A percentile compares a stretch with the other conserved stretches of the same genome.
These are phyloP conservation scores for Thecophora atra DNA, from an alignment of 2,888 invertebrate species.

Conservation along the genomic window DNA sequence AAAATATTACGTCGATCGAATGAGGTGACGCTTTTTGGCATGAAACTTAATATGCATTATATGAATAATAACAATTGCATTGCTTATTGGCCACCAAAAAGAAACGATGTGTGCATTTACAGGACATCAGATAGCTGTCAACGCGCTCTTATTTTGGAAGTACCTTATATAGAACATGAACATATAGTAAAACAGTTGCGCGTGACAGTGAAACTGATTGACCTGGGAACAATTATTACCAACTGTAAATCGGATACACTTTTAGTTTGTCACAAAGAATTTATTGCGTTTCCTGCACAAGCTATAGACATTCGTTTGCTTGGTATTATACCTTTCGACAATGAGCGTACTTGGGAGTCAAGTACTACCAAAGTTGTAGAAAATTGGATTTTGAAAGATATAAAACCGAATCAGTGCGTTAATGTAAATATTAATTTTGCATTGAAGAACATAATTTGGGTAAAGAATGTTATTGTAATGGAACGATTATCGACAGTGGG, in stretches of 20 bases:
- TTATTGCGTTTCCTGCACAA: constrained; percentile 67
- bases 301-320: constrained; percentile 69
- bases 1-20: constrained; percentile 47
- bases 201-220: constrained; percentile 69
- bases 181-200: constrained; percentile 41
- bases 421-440: constrained; percentile 55
- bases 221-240: constrained; percentile 69
- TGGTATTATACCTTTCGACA: constrained; percentile 69
- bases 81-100: constrained; percentile 60
- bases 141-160: constrained; percentile 69
- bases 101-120: constrained; percentile 72
- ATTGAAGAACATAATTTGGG: constrained; percentile 54
- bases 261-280: constrained; percentile 68
- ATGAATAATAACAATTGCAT: constrained; percentile 47
- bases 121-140: constrained; percentile 67
- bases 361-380: constrained; percentile 63
- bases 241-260: constrained; percentile 56
- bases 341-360: constrained; percentile 69
- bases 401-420: constrained; percentile 53
- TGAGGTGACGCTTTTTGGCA: constrained; percentile 49
- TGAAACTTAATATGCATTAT: constrained; percentile 53
- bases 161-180: constrained; percentile 53
- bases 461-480: constrained; percentile 53
- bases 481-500: constrained; percentile 49
- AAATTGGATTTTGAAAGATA: constrained; percentile 59